Evolutionary conservation across 1,140 invertebrate species (phyloP).

Genomic region (Pantala flavescens): DNA sequence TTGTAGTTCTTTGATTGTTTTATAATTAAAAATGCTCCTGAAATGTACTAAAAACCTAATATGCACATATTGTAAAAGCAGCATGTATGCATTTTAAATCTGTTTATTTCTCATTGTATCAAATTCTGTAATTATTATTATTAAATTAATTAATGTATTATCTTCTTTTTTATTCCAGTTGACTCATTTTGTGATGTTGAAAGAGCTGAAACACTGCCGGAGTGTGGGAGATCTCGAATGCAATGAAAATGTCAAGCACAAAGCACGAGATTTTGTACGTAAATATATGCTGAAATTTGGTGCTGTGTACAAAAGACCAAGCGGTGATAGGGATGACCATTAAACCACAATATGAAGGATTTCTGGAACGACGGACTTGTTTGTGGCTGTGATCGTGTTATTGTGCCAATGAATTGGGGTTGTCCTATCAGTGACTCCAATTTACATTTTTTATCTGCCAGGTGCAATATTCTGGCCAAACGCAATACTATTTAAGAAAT

Average conservation of each 20-base stretch:
- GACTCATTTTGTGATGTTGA: constrained; percentile 92
- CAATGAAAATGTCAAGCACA: constrained; percentile 85
- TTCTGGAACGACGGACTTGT: background rate
- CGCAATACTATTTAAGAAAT: background rate
- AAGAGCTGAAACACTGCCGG: constrained; percentile 87
- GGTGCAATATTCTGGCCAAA: background rate
- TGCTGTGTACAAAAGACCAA: constrained; percentile 49
- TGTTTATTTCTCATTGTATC: too few species aligned
- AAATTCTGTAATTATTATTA: too few species aligned
- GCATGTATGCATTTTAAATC: too few species aligned
- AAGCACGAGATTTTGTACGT: constrained; percentile 87
- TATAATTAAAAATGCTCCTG: too few species aligned
- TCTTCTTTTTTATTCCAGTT: constrained; percentile 49
- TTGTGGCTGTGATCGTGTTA: constrained; percentile 7
- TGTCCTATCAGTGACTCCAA: background rate
- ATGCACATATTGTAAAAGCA: too few species aligned
- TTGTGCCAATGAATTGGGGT: background rate
- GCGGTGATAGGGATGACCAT: constrained; percentile 36
- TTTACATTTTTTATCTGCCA: background rate
- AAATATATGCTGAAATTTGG: constrained; percentile 95
- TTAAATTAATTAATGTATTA: too few species aligned
- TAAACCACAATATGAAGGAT: background rate
- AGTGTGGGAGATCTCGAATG: constrained; percentile 77
- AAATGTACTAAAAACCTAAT: too few species aligned
- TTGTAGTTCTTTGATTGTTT: too few species aligned